phyloP scores from a whole-genome alignment of 2,113 vertebrate species.

The Rhodinocichla rosea region DNA sequence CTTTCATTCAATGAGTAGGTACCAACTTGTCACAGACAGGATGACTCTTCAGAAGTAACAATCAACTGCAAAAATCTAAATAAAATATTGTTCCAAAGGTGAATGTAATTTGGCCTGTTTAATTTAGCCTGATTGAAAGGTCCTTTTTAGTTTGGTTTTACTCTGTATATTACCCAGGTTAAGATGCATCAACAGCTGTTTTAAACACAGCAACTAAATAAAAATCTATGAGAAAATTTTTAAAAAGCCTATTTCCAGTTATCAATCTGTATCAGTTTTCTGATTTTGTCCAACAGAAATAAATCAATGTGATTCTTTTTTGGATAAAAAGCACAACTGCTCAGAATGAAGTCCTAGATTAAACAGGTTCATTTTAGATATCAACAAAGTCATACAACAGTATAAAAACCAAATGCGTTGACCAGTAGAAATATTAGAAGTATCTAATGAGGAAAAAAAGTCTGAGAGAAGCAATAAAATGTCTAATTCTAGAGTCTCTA shows the following conservation, averaged over 20 bases:
- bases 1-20: neutral
- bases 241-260: neutral
- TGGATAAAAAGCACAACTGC: neutral
- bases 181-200: neutral
- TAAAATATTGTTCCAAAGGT: neutral
- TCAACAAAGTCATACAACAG: neutral
- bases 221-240: neutral
- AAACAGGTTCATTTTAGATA: neutral
- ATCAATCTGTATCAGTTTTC: neutral
- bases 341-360: neutral
- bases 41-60: neutral
- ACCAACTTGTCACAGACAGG: neutral
- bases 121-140: neutral
- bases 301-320: neutral
- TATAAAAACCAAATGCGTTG: neutral
- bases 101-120: neutral
- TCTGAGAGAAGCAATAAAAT: neutral
- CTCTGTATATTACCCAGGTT: neutral
- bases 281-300: neutral
- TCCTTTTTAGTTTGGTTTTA: neutral
- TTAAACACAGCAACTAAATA: neutral
- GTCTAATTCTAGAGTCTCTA: neutral
- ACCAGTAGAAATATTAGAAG: neutral
- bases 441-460: neutral
- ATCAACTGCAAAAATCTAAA: neutral